Evolutionary conservation across 2,888 invertebrate species (phyloP), one percentile per base, ranked within the genome.

Genomic region (Nomada flava): DNA sequence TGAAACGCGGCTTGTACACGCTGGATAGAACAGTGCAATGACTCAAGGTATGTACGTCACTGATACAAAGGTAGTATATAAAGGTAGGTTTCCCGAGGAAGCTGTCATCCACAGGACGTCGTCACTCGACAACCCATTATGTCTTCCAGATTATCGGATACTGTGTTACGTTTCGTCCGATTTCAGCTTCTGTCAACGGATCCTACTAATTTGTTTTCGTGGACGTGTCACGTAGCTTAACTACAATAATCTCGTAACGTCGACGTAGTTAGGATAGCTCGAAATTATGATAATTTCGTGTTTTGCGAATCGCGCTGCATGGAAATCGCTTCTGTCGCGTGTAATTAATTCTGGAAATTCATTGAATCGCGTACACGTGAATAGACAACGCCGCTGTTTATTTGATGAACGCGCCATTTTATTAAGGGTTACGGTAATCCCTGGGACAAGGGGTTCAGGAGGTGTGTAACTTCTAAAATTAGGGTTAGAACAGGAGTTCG

Each of bases 41-140:
- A 89, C 89, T 88, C 83, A 88, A 86, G 88, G 88, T 88, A 86
- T 84, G 88, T 88, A 84, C 86, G 87, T 88, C 87, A 84, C 86
- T 88, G 88, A 88, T 88, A 88, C 87, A 88, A 88, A 36, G 36
- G 36, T 36, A 36, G 36, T 36, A 36, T 36, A 36, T 86, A 84
- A 78, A 63, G 72, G 76, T 67, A 82, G 74, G 81, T 85, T 82
- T 85, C 84, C 57, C 72, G 82, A 83, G 86, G 77, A 88, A 75
- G 87, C 85, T 88, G 88, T 88, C 88, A 88, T 83, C 86, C 63
- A 68, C 85, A 87, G 83, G 68, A 78, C 84, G 70, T 77, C 70
- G 36, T 67, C 77, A 77, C 78, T 79, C 84, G 71, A 70, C 82
- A 64, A 62, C 55, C 81, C 70, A 71, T 82, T 83, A 83, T 69